These are phyloP conservation scores for Ranitomeya variabilis DNA, from an alignment of 2,113 vertebrate species.

Conservation along the genomic window DNA sequence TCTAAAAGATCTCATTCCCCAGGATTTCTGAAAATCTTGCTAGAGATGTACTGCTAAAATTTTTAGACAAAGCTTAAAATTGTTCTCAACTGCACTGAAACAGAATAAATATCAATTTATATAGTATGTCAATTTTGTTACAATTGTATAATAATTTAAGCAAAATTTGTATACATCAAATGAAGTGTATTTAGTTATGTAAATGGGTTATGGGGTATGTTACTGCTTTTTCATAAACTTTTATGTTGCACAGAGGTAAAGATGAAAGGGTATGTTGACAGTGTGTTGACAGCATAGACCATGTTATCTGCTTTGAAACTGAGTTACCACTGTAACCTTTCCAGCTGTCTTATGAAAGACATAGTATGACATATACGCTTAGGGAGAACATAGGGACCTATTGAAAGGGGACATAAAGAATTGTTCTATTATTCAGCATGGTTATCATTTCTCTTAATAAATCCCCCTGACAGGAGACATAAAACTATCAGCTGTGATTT, in stretches of 20 bases:
- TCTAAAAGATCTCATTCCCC: too few species aligned
- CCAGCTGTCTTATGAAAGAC: constrained; percentile 28
- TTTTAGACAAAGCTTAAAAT: too few species aligned
- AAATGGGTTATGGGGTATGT: not conserved
- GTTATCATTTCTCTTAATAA: constrained; percentile 55
- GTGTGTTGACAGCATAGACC: constrained; percentile 15
- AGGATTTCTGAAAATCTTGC: too few species aligned
- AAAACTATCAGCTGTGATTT: constrained; percentile 33
- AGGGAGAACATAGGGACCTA: constrained; percentile 50
- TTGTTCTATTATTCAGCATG: constrained; percentile 51
- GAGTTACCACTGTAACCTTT: constrained; percentile 40
- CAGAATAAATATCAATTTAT: too few species aligned
- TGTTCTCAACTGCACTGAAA: too few species aligned
- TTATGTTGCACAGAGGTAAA: not conserved
- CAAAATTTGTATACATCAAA: not conserved
- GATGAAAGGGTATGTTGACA: constrained; percentile 1
- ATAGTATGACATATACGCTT: constrained; percentile 41
- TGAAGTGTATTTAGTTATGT: not conserved
- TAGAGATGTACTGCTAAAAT: too few species aligned
- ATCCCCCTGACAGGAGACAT: constrained; percentile 36
- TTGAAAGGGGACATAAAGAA: constrained; percentile 51
- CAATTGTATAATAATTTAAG: too few species aligned
- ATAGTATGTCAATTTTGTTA: too few species aligned
- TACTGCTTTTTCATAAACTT: not conserved
- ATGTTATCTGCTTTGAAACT: constrained; percentile 3